These are phyloP conservation scores for Cryptophagus acutangulus DNA, from an alignment of 2,888 invertebrate genomes.

Conservation along the genomic window DNA sequence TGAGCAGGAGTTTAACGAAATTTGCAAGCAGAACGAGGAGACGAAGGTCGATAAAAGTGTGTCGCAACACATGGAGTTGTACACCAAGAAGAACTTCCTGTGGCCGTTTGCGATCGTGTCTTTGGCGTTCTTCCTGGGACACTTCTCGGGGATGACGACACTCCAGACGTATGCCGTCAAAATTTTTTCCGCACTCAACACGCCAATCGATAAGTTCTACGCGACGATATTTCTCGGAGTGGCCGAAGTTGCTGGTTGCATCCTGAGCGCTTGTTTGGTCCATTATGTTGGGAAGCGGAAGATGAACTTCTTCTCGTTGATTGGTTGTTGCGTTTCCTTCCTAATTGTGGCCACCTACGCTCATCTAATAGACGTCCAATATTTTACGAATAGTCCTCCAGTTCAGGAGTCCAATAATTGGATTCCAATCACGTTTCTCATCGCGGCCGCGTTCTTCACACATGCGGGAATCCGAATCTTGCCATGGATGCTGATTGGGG, in stretches of 20 bases:
- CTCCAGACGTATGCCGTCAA: constrained; percentile 69
- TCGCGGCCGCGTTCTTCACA: constrained; percentile 63
- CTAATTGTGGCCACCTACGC: constrained; percentile 57
- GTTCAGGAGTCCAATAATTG: constrained; percentile 47
- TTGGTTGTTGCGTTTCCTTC: constrained; percentile 62
- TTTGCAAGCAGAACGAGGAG: constrained; percentile 36
- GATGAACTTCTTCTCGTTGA: constrained; percentile 62
- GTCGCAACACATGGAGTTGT: constrained; percentile 40
- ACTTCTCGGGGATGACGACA: constrained; percentile 72
- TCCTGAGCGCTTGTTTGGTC: constrained; percentile 61
- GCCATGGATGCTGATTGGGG: constrained; percentile 77
- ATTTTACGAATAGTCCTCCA: constrained; percentile 18
- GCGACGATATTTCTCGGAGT: constrained; percentile 69
- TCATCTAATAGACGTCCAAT: constrained; percentile 34
- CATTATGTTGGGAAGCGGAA: constrained; percentile 71
- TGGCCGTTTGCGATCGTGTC: constrained; percentile 63
- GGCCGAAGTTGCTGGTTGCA: constrained; percentile 63
- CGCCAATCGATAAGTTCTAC: constrained; percentile 71
- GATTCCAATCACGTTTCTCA: constrained; percentile 64
- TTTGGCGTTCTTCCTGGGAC: constrained; percentile 66
- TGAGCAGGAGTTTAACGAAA: constrained; percentile 55
- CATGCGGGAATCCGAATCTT: constrained; percentile 66
- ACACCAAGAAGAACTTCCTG: constrained; percentile 59
- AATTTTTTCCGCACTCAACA: constrained; percentile 66
- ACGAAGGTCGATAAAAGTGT: neutral